These are phyloP conservation scores for Peromyscus californicus DNA, from an alignment of 2,113 vertebrate species.

Conservation along the genomic window DNA sequence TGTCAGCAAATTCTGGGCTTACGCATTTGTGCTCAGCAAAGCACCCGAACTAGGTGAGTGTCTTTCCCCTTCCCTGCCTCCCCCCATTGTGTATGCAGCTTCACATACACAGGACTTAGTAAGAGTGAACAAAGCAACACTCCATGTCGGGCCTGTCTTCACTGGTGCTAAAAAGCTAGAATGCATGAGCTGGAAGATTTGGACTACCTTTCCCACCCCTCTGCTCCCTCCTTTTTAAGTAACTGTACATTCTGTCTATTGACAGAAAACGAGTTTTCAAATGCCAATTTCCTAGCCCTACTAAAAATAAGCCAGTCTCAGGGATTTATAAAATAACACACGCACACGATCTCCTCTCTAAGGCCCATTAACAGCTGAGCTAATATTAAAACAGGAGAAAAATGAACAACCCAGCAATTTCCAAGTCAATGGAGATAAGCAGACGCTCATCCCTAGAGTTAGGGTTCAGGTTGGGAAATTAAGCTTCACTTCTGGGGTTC, in stretches of 20 bases:
- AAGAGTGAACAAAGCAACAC: neutral
- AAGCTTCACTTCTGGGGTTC: neutral
- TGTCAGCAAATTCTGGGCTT: constrained; percentile 99
- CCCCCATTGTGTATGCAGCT: neutral
- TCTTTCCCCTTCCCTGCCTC: neutral
- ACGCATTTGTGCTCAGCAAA: constrained; percentile 99
- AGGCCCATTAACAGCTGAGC: neutral
- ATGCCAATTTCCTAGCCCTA: neutral
- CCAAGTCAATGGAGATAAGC: neutral
- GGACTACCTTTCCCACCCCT: neutral
- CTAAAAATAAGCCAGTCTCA: neutral
- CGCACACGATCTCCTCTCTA: neutral
- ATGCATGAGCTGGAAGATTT: neutral
- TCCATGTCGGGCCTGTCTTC: neutral
- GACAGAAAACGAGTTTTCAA: constrained; percentile 26
- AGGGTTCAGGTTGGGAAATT: constrained; percentile 20
- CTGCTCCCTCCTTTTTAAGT: neutral
- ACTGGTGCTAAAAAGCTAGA: neutral
- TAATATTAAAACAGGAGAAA: constrained; percentile 47
- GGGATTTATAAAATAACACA: constrained; percentile 46
- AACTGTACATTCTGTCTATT: neutral
- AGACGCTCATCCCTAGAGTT: neutral
- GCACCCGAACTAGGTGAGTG: constrained; percentile 98
- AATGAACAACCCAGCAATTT: neutral
- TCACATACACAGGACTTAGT: neutral